phyloP scores from a whole-genome alignment of 2,797 vertebrate species.

The Amblyopsis hoosieri region DNA sequence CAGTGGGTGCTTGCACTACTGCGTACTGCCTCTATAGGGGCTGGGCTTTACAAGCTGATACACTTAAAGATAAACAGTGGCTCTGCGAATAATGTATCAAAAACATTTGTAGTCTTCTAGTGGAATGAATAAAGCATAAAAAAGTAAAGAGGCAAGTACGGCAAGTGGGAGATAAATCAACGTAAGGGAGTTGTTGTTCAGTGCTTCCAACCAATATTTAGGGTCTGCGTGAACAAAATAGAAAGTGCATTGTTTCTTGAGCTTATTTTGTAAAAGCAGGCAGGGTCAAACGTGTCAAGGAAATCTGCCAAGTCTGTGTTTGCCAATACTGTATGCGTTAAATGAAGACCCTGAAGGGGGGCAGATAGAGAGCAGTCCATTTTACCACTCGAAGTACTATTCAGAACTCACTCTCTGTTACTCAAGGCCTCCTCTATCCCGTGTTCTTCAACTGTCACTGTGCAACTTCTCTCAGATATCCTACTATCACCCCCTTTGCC shows the following conservation, averaged over 20 bases:
- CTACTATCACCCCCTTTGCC: constrained; percentile 27
- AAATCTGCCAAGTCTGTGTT: constrained; percentile 44
- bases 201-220: no score
- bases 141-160: no score
- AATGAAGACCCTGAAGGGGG: constrained; percentile 51
- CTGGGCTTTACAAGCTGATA: no score
- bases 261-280: constrained; percentile 15
- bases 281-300: constrained; percentile 28
- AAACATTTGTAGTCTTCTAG: not conserved
- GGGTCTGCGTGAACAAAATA: not conserved
- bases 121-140: no score
- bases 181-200: no score
- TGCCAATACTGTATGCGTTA: constrained; percentile 37
- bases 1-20: no score
- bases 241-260: constrained; percentile 17
- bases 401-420: constrained; percentile 13
- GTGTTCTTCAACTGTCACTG: constrained; percentile 17
- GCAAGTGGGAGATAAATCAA: no score
- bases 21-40: no score
- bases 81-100: constrained; percentile 16
- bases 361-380: constrained; percentile 47
- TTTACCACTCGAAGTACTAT: constrained; percentile 15
- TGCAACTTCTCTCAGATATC: constrained; percentile 20
- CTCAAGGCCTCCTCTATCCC: constrained; percentile 20
- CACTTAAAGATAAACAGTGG: not conserved